phyloP scores from a whole-genome alignment of 37 sponge, comb jelly and placozoan species.

The Aplysina aerophoba region DNA sequence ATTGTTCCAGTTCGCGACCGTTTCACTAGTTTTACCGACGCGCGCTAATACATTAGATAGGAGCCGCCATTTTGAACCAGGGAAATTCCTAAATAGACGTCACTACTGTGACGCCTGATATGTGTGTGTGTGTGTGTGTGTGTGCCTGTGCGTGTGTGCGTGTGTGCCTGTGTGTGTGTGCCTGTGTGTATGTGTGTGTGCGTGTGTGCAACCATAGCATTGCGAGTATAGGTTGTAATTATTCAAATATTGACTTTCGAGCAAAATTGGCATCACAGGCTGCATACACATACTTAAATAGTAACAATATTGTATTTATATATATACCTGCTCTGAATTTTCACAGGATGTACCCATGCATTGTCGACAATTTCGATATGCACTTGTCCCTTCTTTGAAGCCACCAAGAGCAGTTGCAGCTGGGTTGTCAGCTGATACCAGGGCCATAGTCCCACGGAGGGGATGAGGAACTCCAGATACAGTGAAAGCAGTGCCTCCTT shows the following conservation, averaged over 20 bases:
- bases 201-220: too few species aligned
- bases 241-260: neutral
- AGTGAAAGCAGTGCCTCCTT: neutral
- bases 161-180: neutral
- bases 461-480: neutral
- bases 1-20: too few species aligned
- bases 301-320: neutral
- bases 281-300: neutral
- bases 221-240: neutral
- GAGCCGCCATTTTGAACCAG: too few species aligned
- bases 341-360: slow-evolving; percentile 50
- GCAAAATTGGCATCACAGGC: neutral
- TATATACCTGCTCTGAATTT: neutral
- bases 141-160: too few species aligned
- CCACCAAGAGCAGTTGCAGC: slow-evolving; percentile 44
- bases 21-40: too few species aligned
- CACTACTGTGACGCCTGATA: too few species aligned
- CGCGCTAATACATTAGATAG: too few species aligned
- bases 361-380: slow-evolving; percentile 42
- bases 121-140: too few species aligned
- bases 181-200: neutral
- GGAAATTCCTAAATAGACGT: too few species aligned
- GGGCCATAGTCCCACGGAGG: slow-evolving; percentile 40
- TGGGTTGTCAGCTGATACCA: slow-evolving; percentile 54
- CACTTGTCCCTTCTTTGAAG: slow-evolving; percentile 53